These are phyloP conservation scores for Diaprepes abbreviatus DNA, from an alignment of 2,888 invertebrate species.

Conservation along the genomic window DNA sequence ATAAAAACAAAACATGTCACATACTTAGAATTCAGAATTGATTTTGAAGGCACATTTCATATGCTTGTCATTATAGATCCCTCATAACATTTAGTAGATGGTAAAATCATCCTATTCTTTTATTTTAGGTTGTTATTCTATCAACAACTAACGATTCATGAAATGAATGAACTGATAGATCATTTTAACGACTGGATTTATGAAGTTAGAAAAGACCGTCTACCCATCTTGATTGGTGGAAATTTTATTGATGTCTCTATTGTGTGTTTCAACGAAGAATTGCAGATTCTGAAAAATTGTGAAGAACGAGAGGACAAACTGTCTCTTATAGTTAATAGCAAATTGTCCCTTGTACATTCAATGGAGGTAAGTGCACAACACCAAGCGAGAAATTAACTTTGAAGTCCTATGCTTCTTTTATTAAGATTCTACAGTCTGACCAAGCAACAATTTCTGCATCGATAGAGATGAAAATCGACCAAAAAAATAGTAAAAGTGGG, in stretches of 20 bases:
- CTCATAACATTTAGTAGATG: no score
- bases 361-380: slow-evolving; percentile 62
- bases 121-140: slow-evolving; percentile 71
- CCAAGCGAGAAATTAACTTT: no score
- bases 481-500: no score
- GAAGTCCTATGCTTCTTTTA: no score
- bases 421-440: no score
- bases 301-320: slow-evolving; percentile 79
- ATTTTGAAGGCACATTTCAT: no score
- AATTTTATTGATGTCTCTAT: slow-evolving; percentile 76
- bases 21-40: no score
- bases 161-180: slow-evolving; percentile 73
- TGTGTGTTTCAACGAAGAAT: slow-evolving; percentile 79
- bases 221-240: slow-evolving; percentile 72
- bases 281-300: slow-evolving; percentile 80
- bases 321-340: slow-evolving; percentile 65
- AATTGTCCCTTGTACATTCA: slow-evolving; percentile 66
- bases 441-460: no score
- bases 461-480: no score
- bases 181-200: slow-evolving; percentile 77
- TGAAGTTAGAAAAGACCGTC: slow-evolving; percentile 71
- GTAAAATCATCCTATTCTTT: no score
- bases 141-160: slow-evolving; percentile 75
- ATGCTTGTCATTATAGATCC: no score
- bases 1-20: no score